phyloP scores from a whole-genome alignment of 2,888 invertebrate species.

The Drosophila rubida region DNA sequence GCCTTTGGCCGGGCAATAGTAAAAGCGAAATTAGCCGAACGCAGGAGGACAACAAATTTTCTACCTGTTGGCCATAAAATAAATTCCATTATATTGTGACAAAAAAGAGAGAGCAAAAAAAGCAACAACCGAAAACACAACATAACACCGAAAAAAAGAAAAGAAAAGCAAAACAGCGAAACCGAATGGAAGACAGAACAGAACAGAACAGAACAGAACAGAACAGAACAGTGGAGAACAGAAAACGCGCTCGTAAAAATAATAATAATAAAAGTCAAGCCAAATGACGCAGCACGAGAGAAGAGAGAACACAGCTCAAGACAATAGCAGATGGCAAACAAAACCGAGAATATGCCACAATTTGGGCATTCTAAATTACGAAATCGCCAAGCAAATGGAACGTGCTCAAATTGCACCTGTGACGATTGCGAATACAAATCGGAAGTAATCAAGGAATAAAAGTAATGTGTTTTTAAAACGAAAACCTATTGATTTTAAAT shows the following conservation, averaged over 20 bases:
- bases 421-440: no score
- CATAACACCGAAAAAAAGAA: neutral
- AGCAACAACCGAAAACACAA: constrained; percentile 31
- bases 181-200: constrained; percentile 28
- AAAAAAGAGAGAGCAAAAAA: constrained; percentile 34
- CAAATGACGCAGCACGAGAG: constrained; percentile 61
- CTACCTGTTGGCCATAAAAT: constrained; percentile 83
- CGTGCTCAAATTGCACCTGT: no score
- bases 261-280: constrained; percentile 79
- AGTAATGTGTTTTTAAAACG: no score
- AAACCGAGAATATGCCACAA: constrained; percentile 31
- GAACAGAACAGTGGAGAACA: neutral
- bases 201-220: constrained; percentile 11
- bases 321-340: constrained; percentile 45
- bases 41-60: constrained; percentile 74
- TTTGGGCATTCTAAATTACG: neutral
- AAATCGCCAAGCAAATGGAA: neutral
- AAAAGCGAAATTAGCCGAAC: constrained; percentile 77
- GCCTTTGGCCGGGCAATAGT: constrained; percentile 61
- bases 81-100: constrained; percentile 76
- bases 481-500: no score
- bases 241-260: constrained; percentile 68
- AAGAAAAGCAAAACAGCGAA: constrained; percentile 4
- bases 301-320: constrained; percentile 29
- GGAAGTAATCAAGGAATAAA: no score